Evolutionary conservation across 2,113 vertebrate species (phyloP), one percentile per base, ranked within the genome.

Genomic region (Rousettus leschenaultii): DNA sequence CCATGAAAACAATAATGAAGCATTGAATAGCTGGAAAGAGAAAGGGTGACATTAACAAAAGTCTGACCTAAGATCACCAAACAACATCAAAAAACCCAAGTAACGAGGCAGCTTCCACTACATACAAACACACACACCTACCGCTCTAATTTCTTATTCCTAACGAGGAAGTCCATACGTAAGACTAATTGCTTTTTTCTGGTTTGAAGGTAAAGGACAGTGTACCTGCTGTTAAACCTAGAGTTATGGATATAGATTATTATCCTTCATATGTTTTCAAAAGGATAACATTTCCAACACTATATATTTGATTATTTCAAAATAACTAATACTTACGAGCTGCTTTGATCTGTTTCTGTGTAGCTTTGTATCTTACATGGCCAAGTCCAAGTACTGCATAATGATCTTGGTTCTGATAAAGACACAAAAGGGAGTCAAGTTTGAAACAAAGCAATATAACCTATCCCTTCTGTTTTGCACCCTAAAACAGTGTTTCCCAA

Each of bases 301-400:
- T 28, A 95, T 51, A 70, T 66, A 85, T 35, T 51, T 65, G 48
- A 91, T 83, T 74, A 87, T 63, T 93, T 93, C 79, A 94, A 95
- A 96, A 53, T 70, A 74, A 84, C 14, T 59, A 94, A 85, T 97
- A 99, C 99, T 99, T 98, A 99, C 99, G 99, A 74, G 99, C 99
- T 98, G 99, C 99, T 99, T 99, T 99, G 98, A 99, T 99, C 98
- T 99, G 99, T 96, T 99, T 99, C 98, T 99, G 99, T 51, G 99
- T 99, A 57, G 99, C 99, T 98, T 98, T 99, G 98, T 99, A 99
- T 95, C 99, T 98, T 98, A 99, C 73, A 90, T 99, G 99, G 93
- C 98, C 98, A 35, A 99, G 98, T 80, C 99, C 99, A 82, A 99
- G 99, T 94, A 99, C 99, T 86, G 99, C 98, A 96, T 99, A 99